Conservation (phyloP, 1,140 invertebrate species). For the Listronotus oregonensis region DNA sequence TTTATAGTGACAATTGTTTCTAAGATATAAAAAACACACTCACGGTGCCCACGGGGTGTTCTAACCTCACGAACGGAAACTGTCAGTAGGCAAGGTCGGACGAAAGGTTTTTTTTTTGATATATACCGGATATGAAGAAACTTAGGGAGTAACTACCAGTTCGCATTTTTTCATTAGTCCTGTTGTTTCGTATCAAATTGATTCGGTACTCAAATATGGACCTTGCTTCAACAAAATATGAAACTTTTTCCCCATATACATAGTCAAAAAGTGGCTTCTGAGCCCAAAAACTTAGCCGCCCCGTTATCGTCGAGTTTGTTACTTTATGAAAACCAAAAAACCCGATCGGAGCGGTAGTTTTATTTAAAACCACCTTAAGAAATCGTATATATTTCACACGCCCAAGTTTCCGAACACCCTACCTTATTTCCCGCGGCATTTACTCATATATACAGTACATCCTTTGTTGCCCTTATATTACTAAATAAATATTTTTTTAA, state of each 20-base stretch:
- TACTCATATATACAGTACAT: conserved; percentile 33
- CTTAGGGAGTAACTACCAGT: neutral
- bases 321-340: neutral
- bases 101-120: conserved; percentile 17
- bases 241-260: neutral
- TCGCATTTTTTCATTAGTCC: neutral
- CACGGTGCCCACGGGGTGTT: conserved; percentile 25
- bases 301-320: neutral
- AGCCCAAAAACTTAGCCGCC: conserved; percentile 9
- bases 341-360: conserved; percentile 1
- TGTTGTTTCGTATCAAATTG: too few species aligned
- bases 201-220: too few species aligned
- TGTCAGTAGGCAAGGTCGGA: neutral
- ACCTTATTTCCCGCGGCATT: conserved; percentile 17
- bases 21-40: conserved; percentile 38
- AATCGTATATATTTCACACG: neutral
- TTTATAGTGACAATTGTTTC: conserved; percentile 32
- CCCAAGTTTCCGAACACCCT: conserved; percentile 15
- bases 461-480: conserved; percentile 25
- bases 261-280: conserved; percentile 8
- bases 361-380: conserved; percentile 1
- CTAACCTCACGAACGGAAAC: conserved; percentile 7
- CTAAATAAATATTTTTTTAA: conserved; percentile 37
- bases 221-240: neutral
- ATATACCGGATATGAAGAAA: conserved; percentile 11